Percentiles rank a stretch among this genome's conserved stretches.
These are phyloP conservation scores for Cyrtodaria siliqua DNA, from an alignment of 2,888 invertebrate genomes.

Conservation along the genomic window DNA sequence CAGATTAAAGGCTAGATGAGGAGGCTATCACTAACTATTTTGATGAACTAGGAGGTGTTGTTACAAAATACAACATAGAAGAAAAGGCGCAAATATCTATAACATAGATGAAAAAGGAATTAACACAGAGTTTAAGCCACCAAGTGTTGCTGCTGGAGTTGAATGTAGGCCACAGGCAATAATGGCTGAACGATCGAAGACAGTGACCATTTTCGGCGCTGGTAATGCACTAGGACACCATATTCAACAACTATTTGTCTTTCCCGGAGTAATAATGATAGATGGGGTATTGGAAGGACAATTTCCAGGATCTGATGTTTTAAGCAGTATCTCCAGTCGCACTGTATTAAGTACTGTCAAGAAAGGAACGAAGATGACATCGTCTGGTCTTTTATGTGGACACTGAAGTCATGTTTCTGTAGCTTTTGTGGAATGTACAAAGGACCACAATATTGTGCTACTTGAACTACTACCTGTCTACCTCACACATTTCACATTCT, in stretches of 20 bases:
- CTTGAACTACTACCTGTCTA: too few species aligned
- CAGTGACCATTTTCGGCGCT: conserved; percentile 6
- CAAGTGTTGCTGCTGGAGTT: background rate
- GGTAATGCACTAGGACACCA: conserved; percentile 8
- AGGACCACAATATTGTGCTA: too few species aligned
- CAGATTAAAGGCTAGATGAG: background rate
- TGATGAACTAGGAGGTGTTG: background rate
- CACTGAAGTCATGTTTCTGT: too few species aligned
- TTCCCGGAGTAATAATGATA: conserved; percentile 29
- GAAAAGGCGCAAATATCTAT: background rate
- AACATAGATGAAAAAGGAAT: background rate
- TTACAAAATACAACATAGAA: background rate
- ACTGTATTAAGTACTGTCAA: too few species aligned
- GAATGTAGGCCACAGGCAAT: background rate
- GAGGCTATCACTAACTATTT: background rate
- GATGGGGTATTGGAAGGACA: conserved; percentile 32
- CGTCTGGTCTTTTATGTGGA: too few species aligned
- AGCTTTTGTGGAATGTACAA: too few species aligned
- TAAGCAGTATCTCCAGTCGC: too few species aligned
- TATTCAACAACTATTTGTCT: conserved; percentile 6
- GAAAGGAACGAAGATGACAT: too few species aligned
- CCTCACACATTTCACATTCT: too few species aligned
- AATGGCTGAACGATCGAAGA: too few species aligned
- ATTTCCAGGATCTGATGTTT: conserved; percentile 35
- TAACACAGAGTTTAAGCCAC: background rate